Evolutionary conservation across 2,888 invertebrate genomes (phyloP).

Genomic region (Adelphocoris suturalis): DNA sequence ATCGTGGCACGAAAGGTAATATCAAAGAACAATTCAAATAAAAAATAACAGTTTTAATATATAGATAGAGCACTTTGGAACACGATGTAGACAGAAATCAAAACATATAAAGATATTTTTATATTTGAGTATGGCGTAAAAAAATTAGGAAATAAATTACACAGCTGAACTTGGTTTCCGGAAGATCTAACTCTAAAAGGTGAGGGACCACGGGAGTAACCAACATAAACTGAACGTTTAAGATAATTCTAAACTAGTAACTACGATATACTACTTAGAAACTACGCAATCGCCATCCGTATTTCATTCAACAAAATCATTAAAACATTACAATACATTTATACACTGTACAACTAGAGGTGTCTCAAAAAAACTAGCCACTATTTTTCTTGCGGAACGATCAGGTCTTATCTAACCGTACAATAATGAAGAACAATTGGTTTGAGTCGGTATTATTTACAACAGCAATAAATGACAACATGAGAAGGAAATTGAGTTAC

Average conservation of each 20-base stretch:
- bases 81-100: not conserved
- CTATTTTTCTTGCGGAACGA: not conserved
- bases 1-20: no score
- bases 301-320: not conserved
- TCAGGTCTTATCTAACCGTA: not conserved
- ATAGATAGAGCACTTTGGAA: slow-evolving; percentile 5
- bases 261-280: slow-evolving; percentile 44
- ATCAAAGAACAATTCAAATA: not conserved
- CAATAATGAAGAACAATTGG: slow-evolving; percentile 9
- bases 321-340: not conserved
- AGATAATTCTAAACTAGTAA: not conserved
- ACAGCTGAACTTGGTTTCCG: slow-evolving; percentile 18
- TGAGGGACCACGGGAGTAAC: not conserved
- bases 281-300: slow-evolving; percentile 12
- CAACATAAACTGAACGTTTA: not conserved
- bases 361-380: not conserved
- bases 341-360: slow-evolving; percentile 44
- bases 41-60: slow-evolving; percentile 39
- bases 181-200: not conserved
- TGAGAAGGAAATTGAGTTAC: not conserved
- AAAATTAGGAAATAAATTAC: slow-evolving; percentile 41
- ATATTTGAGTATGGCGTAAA: not conserved
- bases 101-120: not conserved
- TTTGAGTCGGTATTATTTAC: slow-evolving; percentile 3
- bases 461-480: not conserved